Evolutionary conservation across 2,888 invertebrate species (phyloP), one percentile per base, ranked within the genome.

Genomic region (Athetis lepigone): DNA sequence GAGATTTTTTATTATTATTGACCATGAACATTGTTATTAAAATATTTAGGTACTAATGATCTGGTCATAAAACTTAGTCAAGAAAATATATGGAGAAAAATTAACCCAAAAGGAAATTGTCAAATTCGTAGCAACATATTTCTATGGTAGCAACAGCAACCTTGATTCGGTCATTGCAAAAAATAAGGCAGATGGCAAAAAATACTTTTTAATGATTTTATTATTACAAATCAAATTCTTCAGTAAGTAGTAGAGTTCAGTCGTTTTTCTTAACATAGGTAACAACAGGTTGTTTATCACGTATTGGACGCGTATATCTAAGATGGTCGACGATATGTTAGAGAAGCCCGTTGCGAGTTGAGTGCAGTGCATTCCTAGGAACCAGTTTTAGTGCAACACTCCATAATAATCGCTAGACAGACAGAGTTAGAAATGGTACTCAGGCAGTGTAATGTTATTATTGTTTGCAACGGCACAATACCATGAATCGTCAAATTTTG

Each of bases 351-450:
- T 66, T 77, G 72, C 73, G 60, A 72, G 68, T 66, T 64, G 80
- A 81, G 73, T 75, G 79, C 81, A 82, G 80, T 85, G 88, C 92
- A 91, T 92, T 90, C 89, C 88, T 87, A 84, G 82, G 85, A 93
- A 92, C 92, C 84, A 86, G 93, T 93, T 93, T 90, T 87, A 85
- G 85, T 75, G 70, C 66, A 78, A 61, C 71, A 76, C 71, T 66
- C 51, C 61, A 68, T 69, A 74, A 66, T 66, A 77, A 80, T 68
- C 49, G 56, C 57, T 65, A 63, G 69, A 64, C 54, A 67, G 70
- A 68, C 59, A 50, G 56, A 45, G 51, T 73, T 70, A 73, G 70
- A 73, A 70, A 47, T 50, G 58, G 52, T 64, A 67, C 65, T 62
- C 47, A 46, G 40, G 40, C 43, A 51, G 62, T 49, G 42, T 40